phyloP scores from a whole-genome alignment of 2,113 vertebrate genomes.

The Cichladusa arquata region DNA sequence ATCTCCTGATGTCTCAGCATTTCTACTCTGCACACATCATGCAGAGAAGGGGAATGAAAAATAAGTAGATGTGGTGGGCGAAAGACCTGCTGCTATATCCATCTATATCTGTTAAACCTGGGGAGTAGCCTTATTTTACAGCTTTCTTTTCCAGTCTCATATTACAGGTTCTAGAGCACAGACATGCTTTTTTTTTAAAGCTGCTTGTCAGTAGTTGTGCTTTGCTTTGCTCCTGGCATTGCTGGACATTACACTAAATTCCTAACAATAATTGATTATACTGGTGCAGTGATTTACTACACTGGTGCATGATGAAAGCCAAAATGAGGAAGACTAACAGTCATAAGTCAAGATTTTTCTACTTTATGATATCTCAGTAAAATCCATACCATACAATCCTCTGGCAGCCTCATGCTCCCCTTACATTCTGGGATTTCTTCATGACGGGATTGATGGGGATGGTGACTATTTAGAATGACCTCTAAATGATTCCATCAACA shows the following conservation, averaged over 20 bases:
- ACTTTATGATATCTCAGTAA: background rate
- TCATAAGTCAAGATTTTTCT: background rate
- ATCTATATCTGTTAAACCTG: background rate
- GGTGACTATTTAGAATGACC: background rate
- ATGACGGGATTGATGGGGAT: background rate
- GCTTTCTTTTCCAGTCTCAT: background rate
- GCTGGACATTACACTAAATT: background rate
- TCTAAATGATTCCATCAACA: background rate
- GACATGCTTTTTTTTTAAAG: background rate
- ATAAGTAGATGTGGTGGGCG: background rate
- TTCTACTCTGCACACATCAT: fast-evolving
- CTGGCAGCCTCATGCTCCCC: background rate
- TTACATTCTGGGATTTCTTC: background rate
- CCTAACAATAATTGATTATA: background rate
- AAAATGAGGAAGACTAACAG: background rate
- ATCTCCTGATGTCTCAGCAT: background rate
- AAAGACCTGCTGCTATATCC: background rate
- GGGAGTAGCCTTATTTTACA: background rate
- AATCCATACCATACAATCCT: background rate
- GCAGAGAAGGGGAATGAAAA: background rate
- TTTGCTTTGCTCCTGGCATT: background rate
- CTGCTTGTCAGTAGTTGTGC: background rate
- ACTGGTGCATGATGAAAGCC: background rate
- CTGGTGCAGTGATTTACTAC: background rate
- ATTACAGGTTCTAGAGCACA: background rate